Evolutionary conservation across 2,888 invertebrate species (phyloP), one percentile per base, ranked within the genome.

Genomic region (Bellardia pandia): DNA sequence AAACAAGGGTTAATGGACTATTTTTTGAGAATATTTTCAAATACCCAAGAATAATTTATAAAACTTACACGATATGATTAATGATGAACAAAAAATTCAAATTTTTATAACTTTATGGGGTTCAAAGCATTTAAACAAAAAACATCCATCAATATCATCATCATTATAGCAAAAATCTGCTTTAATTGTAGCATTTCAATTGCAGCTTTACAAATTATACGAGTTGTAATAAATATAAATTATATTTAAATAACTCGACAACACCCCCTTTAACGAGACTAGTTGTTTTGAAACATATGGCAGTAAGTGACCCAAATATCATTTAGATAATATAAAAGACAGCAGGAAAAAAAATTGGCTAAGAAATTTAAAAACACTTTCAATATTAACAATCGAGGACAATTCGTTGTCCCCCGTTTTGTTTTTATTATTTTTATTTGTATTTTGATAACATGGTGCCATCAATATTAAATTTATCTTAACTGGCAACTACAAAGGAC

Each of bases 401-500:
- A 37, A 7, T n/a, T n/a, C 42, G 42, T 4, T 33, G 9, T n/a
- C 14, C 2, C 6, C 33, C 2, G 60, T 6, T 33, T 60, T 13
- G 0, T 40, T 40, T 23, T 42, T 66, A n/a, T n/a, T n/a, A n/a
- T n/a, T 66, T 13, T 42, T 64, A 40, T 9, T 51, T 51, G 56
- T 56, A 23, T 33, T 71, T 53, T 71, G 51, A 53, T 71, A 68
- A 68, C 45, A 48, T 45, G 69, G 2, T 42, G 40, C 56, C 42
- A 58, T 72, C 72, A 74, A 76, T 62, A 37, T 40, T 40, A 64
- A 76, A 76, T 76, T 37, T 76, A 76, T 76, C 62, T 64, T 64
- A 37, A 64, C 16, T 16, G 48, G 2, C 51, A 69, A 69, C n/a
- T 37, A 62, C 60, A 6, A 60, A 45, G 40, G 5, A 45, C 45